Base-by-base conservation (phyloP, 2,113 vertebrate genomes). In the Synchiropus splendidus region DNA sequence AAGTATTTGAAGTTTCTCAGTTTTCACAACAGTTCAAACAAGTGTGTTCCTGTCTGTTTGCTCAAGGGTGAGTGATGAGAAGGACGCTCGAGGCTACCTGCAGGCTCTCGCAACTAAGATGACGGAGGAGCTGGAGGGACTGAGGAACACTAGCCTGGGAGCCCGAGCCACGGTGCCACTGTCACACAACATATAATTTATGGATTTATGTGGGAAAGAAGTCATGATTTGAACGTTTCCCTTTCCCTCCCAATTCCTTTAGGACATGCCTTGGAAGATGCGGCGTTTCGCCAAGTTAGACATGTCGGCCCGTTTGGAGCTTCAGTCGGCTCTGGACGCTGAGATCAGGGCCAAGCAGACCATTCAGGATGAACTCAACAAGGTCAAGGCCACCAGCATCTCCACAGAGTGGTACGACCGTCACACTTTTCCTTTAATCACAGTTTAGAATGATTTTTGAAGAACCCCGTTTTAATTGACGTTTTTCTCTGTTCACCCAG, bases 191-290 rank as follows among this genome's bases (percentile, higher is more conserved):
- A 15, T 37, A 9, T 36, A n/a, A n/a, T n/a, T n/a, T n/a, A 37
- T 16, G 14, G n/a, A 37, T 15, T 37, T 37, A 17, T 6, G 15
- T 17, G 36, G 9, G 12, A n/a, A n/a, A n/a, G n/a, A n/a, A n/a
- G n/a, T n/a, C n/a, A n/a, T 31, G 12, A 39, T 27, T 32, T 14
- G 31, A 4, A 13, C 5, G 34, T 41, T 27, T 6, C 30, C 8
- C 12, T 2, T 6, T 6, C 2, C 50, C 16, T 21, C 13, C 12
- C 6, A 27, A 6, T 12, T 16, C 4, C 21, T 38, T 9, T 58
- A 98, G 93, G 94, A 99, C 76, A 97, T 97, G 92, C 93, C 92
- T 0, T 99, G 95, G 95, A 98, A 99, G 80, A 94, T 97, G 92
- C 86, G 95, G 0, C 91, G 95, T 45, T 95, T 96, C 17, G 92